Percentiles rank a stretch among this genome's conserved stretches.
These are phyloP conservation scores for Phengaris alcon DNA, from an alignment of 2,888 invertebrate genomes.

Conservation along the genomic window DNA sequence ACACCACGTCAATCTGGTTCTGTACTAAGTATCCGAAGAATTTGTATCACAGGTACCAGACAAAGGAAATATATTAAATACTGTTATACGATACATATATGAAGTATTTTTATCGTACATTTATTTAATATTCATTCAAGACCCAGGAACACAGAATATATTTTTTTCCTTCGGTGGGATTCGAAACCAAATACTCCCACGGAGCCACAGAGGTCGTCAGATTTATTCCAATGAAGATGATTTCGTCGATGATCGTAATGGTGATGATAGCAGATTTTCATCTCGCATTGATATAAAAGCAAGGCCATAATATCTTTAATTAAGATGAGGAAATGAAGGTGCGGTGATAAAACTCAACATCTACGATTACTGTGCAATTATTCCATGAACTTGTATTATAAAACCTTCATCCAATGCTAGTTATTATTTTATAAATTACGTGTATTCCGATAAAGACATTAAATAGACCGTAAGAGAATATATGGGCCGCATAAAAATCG, in stretches of 20 bases:
- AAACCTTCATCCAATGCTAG: constrained; percentile 36
- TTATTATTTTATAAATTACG: constrained; percentile 42
- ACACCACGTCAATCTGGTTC: no score
- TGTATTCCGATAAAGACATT: constrained; percentile 48
- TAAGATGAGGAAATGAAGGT: constrained; percentile 23
- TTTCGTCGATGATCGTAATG: background rate
- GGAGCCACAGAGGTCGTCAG: no score
- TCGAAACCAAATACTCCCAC: no score
- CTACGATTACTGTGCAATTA: constrained; percentile 33
- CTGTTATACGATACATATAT: no score
- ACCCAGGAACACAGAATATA: no score
- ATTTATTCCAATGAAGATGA: background rate
- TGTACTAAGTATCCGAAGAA: no score
- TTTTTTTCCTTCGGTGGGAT: no score
- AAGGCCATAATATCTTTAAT: constrained; percentile 15
- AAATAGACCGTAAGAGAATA: constrained; percentile 42
- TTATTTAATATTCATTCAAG: no score
- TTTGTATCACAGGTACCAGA: no score
- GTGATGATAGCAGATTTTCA: background rate
- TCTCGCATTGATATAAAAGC: background rate
- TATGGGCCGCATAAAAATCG: constrained; percentile 47
- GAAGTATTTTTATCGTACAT: no score
- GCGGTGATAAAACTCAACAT: constrained; percentile 22
- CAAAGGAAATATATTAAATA: no score
- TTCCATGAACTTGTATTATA: constrained; percentile 32